Evolutionary conservation across 2,113 vertebrate genomes (phyloP).

Genomic region (Reinhardtius hippoglossoides): DNA sequence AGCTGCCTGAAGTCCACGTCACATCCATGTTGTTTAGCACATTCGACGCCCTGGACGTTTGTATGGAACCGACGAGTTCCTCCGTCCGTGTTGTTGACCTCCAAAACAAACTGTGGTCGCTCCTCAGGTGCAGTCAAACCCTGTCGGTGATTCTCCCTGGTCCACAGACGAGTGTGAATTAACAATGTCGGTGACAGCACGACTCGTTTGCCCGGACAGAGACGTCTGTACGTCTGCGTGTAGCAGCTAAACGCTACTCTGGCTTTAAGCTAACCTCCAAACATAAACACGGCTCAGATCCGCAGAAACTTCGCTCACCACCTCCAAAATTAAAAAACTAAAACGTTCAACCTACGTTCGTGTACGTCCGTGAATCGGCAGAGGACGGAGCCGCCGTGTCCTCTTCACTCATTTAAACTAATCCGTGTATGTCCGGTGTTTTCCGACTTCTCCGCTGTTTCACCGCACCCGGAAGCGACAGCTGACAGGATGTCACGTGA

Average conservation of each 20-base stretch:
- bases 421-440: conserved; percentile 63
- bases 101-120: not conserved
- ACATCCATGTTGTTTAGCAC: conserved; percentile 55
- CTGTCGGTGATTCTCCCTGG: too few relatives aligned
- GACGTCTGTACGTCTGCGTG: not conserved
- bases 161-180: not conserved
- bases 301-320: not conserved
- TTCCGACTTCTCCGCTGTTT: conserved; percentile 59
- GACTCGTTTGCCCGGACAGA: conserved; percentile 12
- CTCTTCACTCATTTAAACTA: conserved; percentile 50
- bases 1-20: conserved; percentile 50
- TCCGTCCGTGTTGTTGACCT: not conserved
- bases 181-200: not conserved
- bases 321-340: not conserved
- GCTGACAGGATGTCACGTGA: conserved; percentile 68
- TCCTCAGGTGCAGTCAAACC: not conserved
- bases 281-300: conserved; percentile 46
- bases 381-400: not conserved
- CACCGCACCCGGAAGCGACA: conserved; percentile 78
- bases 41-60: not conserved
- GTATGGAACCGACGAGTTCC: not conserved
- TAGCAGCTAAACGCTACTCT: conserved; percentile 56
- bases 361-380: not conserved
- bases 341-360: not conserved
- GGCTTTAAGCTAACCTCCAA: conserved; percentile 64